Conservation (phyloP, 2,888 invertebrate species). For the Autographa pulchrina region DNA sequence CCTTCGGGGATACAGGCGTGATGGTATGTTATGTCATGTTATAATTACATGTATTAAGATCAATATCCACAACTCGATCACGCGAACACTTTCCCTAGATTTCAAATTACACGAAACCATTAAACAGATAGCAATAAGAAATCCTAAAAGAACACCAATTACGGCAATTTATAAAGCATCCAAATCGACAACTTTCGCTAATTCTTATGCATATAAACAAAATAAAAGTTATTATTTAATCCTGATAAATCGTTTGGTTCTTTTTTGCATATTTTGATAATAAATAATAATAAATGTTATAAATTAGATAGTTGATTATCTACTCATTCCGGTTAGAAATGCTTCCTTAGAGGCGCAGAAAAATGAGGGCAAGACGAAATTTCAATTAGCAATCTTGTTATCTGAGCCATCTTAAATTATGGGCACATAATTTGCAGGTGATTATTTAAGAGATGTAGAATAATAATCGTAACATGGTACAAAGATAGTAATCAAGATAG, state of each 20-base stretch:
- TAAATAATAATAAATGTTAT: conserved; percentile 3
- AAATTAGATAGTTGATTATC: conserved; percentile 30
- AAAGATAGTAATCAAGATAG: not conserved
- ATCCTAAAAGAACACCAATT: not conserved
- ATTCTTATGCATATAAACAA: conserved; percentile 1
- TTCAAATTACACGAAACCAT: not conserved
- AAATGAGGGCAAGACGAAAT: not conserved
- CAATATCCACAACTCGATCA: not conserved
- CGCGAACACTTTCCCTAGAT: not conserved
- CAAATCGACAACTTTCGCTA: not conserved
- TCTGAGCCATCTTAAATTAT: not conserved
- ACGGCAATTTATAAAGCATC: not conserved
- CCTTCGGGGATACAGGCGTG: too few species aligned
- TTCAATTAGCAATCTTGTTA: not conserved
- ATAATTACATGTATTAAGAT: not conserved
- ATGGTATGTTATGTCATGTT: too few species aligned
- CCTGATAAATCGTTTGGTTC: conserved; percentile 17
- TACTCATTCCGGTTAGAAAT: conserved; percentile 10
- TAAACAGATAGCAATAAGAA: not conserved
- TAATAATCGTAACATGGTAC: not conserved
- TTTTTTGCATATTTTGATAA: conserved; percentile 7
- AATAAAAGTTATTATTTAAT: conserved; percentile 28
- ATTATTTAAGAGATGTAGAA: not conserved
- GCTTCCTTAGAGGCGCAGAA: not conserved
- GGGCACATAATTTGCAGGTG: conserved; percentile 1